A percentile compares a stretch with the other conserved stretches of the same genome.
Conservation (phyloP, 2,797 vertebrate species). For the Allobates femoralis region DNA sequence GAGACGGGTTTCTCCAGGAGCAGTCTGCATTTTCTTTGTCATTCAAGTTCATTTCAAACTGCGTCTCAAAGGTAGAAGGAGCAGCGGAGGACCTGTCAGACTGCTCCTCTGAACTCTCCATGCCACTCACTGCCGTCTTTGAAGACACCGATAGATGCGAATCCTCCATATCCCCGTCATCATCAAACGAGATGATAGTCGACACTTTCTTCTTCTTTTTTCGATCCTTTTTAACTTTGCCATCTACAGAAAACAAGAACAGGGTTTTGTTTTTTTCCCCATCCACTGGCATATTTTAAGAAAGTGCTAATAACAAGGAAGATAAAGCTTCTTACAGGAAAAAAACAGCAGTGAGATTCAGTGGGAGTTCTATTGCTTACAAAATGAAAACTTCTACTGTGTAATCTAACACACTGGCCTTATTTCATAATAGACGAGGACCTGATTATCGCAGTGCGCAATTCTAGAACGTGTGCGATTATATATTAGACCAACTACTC, state of each 20-base stretch:
- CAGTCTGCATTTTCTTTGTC: slow-evolving; percentile 69
- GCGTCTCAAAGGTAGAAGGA: slow-evolving; percentile 69
- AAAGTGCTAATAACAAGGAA: background rate
- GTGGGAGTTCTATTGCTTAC: background rate
- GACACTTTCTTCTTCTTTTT: slow-evolving; percentile 95
- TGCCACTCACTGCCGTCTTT: slow-evolving; percentile 73
- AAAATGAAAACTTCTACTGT: background rate
- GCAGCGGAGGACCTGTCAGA: slow-evolving; percentile 73
- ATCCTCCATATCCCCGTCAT: slow-evolving; percentile 85
- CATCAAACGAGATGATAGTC: slow-evolving; percentile 96
- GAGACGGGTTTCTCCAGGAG: slow-evolving; percentile 71
- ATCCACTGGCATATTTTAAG: background rate
- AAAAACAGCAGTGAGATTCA: background rate
- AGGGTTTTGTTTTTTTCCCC: background rate
- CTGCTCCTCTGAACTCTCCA: slow-evolving; percentile 86
- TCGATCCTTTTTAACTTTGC: slow-evolving; percentile 86
- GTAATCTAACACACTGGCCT: background rate
- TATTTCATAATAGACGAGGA: background rate
- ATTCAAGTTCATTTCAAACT: slow-evolving; percentile 66
- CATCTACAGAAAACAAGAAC: slow-evolving; percentile 75
- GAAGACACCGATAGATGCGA: slow-evolving; percentile 79
- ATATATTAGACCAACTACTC: no score
- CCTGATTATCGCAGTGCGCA: no score
- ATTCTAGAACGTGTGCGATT: no score
- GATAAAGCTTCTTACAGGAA: background rate